Evolutionary conservation across 2,797 vertebrate species (phyloP).

Genomic region (Enteromius argenteus): DNA sequence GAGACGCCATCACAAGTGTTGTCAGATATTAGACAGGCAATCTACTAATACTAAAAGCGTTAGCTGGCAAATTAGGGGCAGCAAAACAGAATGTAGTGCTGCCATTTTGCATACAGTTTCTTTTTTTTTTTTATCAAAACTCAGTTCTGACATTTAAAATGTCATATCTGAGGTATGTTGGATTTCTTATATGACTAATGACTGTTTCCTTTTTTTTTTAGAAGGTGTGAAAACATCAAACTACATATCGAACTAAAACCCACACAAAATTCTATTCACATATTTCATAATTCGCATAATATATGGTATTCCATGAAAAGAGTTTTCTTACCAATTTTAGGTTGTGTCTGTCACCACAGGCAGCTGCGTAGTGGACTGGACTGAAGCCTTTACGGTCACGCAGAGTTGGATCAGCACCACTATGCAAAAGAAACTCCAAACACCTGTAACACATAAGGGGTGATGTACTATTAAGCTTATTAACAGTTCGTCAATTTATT

Average conservation of each 20-base stretch:
- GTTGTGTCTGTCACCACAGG: slow-evolving; percentile 95
- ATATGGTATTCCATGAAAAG: slow-evolving; percentile 4
- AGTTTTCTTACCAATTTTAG: slow-evolving; percentile 88
- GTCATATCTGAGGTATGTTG: neutral
- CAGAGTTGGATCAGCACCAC: slow-evolving; percentile 93
- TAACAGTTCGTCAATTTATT: neutral
- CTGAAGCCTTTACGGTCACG: slow-evolving; percentile 96
- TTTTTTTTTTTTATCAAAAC: neutral
- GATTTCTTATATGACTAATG: neutral
- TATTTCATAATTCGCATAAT: neutral
- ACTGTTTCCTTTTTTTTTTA: too few relatives aligned
- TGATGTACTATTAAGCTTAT: neutral
- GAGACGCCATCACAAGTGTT: neutral
- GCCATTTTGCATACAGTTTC: neutral
- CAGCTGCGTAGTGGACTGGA: slow-evolving; percentile 97
- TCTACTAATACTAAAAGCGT: too few relatives aligned
- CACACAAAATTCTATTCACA: neutral
- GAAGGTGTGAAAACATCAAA: neutral
- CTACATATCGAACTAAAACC: neutral
- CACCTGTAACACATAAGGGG: slow-evolving; percentile 77
- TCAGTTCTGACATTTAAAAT: neutral
- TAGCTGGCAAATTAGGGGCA: neutral
- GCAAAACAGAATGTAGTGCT: neutral
- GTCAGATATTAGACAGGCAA: neutral
- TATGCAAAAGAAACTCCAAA: slow-evolving; percentile 96